These are phyloP conservation scores for Orchesellides sinensis DNA, from an alignment of 2,888 invertebrate species.

Conservation along the genomic window DNA sequence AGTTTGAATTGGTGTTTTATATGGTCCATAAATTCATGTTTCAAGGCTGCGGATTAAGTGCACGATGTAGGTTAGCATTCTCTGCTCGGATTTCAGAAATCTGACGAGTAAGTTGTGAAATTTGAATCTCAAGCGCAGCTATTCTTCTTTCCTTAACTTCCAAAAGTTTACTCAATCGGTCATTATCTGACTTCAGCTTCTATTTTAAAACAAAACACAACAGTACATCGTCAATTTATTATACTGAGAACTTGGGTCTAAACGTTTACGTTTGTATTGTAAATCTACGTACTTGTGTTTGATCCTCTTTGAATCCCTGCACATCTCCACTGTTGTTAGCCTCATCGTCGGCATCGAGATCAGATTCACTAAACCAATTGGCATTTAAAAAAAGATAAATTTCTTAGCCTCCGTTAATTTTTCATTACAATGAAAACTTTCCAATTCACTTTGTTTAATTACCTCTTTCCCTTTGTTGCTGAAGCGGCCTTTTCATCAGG, in stretches of 20 bases:
- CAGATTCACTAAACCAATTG: constrained; percentile 81
- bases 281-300: constrained; percentile 25
- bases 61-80: constrained; percentile 71
- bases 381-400: not conserved
- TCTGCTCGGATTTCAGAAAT: constrained; percentile 74
- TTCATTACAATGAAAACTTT: no score
- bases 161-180: constrained; percentile 67
- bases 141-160: constrained; percentile 73
- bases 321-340: constrained; percentile 77
- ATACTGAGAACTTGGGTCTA: not conserved
- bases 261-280: not conserved
- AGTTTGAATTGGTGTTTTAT: no score
- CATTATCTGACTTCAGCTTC: constrained; percentile 71
- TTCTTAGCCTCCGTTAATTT: not conserved
- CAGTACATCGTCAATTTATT: no score
- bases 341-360: constrained; percentile 81
- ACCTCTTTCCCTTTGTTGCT: constrained; percentile 64
- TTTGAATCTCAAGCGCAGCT: constrained; percentile 73
- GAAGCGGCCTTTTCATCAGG: constrained; percentile 67
- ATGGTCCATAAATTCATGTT: constrained; percentile 31
- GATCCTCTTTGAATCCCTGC: constrained; percentile 56
- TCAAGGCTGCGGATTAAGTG: constrained; percentile 67
- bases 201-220: not conserved
- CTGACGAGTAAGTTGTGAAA: constrained; percentile 73
- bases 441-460: no score